Evolutionary conservation across 2,797 vertebrate species (phyloP).

Genomic region (Galago senegalensis): DNA sequence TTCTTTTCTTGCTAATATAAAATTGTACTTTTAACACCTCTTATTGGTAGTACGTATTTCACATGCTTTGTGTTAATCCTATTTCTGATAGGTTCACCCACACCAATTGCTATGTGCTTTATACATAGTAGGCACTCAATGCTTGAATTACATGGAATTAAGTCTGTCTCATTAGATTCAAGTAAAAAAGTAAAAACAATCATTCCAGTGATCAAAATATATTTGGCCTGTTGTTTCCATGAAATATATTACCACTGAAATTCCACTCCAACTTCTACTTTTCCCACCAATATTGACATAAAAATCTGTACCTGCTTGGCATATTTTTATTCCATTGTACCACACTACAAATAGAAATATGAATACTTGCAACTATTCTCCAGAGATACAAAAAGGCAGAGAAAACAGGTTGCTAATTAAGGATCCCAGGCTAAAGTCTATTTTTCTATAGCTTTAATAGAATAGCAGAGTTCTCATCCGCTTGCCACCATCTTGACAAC

Average conservation of each 20-base stretch:
- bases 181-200: constrained; percentile 27
- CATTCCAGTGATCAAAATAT: constrained; percentile 35
- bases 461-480: neutral
- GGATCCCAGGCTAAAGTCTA: neutral
- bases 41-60: neutral
- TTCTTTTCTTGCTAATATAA: neutral
- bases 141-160: neutral
- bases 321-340: neutral
- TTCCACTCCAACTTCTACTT: constrained; percentile 18
- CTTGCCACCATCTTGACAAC: neutral
- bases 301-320: neutral
- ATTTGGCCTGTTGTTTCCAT: neutral
- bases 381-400: neutral
- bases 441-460: neutral
- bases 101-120: neutral
- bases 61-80: neutral
- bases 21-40: neutral
- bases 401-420: neutral
- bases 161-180: neutral
- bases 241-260: constrained; percentile 43
- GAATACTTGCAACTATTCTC: neutral
- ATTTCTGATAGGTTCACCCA: neutral
- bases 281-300: constrained; percentile 34
- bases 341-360: constrained; percentile 31
- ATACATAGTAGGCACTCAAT: neutral